Percentiles rank a stretch among this genome's conserved stretches.
Evolutionary conservation across 2,113 vertebrate species (phyloP).

Genomic region (Caloenas nicobarica): DNA sequence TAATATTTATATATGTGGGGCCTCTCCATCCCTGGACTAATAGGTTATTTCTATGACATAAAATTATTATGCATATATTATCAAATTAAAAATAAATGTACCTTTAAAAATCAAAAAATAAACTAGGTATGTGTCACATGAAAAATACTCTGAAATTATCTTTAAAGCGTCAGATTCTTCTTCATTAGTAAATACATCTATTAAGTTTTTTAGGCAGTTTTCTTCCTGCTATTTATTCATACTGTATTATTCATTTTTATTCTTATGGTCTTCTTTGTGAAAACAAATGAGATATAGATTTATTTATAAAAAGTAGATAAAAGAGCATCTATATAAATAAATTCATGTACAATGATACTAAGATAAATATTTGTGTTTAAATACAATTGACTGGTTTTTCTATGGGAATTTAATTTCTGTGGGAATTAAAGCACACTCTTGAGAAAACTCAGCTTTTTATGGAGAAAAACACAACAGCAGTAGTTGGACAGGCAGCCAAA

Average conservation of each 20-base stretch:
- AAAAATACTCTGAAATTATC: background rate
- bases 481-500: slow-evolving; percentile 42
- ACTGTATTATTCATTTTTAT: background rate
- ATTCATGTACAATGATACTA: background rate
- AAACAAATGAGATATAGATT: background rate
- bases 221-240: background rate
- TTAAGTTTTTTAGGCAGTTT: background rate
- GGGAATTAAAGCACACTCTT: slow-evolving; percentile 38
- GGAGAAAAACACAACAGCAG: slow-evolving; percentile 26
- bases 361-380: slow-evolving; percentile 44
- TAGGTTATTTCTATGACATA: background rate
- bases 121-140: background rate
- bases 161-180: background rate
- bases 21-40: background rate
- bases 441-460: slow-evolving; percentile 31
- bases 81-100: background rate
- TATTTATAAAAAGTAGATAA: background rate
- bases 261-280: background rate
- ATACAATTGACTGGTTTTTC: slow-evolving; percentile 35
- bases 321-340: background rate
- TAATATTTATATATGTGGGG: background rate
- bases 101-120: background rate
- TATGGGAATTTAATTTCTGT: slow-evolving; percentile 39
- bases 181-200: background rate
- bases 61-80: background rate